A percentile compares a stretch with the other conserved stretches of the same genome.
Evolutionary conservation across 2,113 vertebrate genomes (phyloP).

Genomic region (Pachyramphus minor): DNA sequence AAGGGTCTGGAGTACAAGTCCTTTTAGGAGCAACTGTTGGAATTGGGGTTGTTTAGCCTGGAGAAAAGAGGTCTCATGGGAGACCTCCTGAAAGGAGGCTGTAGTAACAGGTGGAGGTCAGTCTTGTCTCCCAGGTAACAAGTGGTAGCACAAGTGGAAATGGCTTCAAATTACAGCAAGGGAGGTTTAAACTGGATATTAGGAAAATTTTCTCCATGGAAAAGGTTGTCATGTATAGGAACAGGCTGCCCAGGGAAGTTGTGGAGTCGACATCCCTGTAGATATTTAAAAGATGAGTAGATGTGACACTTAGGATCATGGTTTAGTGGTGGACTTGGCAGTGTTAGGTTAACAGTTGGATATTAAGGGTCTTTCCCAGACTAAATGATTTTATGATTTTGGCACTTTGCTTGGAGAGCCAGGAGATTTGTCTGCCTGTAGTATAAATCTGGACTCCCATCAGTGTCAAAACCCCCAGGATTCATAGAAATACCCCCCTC

Average conservation of each 20-base stretch:
- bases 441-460: not conserved
- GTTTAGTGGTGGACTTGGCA: not conserved
- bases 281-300: not conserved
- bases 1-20: not conserved
- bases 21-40: not conserved
- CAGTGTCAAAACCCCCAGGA: not conserved
- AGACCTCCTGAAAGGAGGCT: not conserved
- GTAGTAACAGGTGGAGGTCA: rapidly evolving
- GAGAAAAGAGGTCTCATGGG: not conserved
- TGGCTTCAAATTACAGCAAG: not conserved
- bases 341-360: not conserved
- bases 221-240: not conserved
- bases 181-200: not conserved
- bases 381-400: not conserved
- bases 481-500: not conserved
- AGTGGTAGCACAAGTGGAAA: not conserved
- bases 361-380: not conserved
- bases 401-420: not conserved
- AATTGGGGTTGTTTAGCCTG: not conserved
- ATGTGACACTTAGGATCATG: not conserved
- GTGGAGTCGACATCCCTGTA: not conserved
- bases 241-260: not conserved
- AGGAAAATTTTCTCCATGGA: not conserved
- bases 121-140: not conserved
- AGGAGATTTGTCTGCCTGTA: not conserved